Conservation (phyloP, 1,140 invertebrate species). For the Spodoptera litura region DNA sequence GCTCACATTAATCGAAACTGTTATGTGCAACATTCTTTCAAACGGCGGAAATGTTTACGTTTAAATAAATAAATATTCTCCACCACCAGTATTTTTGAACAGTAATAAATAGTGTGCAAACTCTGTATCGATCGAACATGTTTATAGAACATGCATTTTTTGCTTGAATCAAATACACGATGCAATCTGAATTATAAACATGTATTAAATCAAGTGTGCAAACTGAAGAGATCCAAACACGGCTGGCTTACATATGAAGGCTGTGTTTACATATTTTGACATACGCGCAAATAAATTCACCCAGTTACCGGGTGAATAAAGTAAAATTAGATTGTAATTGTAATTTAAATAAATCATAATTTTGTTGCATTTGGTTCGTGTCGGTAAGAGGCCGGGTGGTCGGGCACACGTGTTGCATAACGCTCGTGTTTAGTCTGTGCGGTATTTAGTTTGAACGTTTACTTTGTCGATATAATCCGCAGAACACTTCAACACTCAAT, state of each 20-base stretch:
- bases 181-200: constrained; percentile 22
- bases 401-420: constrained; percentile 51
- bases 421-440: constrained; percentile 55
- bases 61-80: constrained; percentile 20
- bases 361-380: constrained; percentile 46
- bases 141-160: constrained; percentile 22
- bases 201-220: constrained; percentile 23
- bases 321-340: constrained; percentile 31
- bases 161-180: not conserved
- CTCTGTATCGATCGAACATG: not conserved
- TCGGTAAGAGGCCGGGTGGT: constrained; percentile 30
- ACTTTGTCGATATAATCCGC: constrained; percentile 57
- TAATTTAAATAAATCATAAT: constrained; percentile 50
- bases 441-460: constrained; percentile 54
- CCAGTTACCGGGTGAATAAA: constrained; percentile 4
- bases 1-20: constrained; percentile 32
- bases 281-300: constrained; percentile 26
- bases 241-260: not conserved
- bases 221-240: constrained; percentile 29
- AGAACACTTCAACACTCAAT: constrained; percentile 53
- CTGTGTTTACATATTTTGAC: constrained; percentile 46
- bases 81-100: constrained; percentile 38
- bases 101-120: constrained; percentile 21
- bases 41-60: constrained; percentile 28
- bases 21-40: constrained; percentile 41